phyloP scores from a whole-genome alignment of 2,797 vertebrate species.

The Brachymystax lenok region DNA sequence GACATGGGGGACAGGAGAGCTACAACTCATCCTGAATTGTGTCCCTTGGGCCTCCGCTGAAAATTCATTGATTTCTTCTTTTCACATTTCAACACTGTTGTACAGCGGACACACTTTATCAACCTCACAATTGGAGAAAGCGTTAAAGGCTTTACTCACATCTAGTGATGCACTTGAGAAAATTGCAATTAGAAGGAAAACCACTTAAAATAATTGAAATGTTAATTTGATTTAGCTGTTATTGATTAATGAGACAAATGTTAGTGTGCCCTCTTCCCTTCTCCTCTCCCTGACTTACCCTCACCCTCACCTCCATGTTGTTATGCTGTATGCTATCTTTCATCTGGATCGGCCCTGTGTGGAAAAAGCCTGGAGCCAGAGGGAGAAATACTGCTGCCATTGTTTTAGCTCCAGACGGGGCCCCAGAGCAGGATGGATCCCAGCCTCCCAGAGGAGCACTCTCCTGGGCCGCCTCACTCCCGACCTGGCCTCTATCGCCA shows the following conservation, averaged over 20 bases:
- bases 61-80: conserved; percentile 51
- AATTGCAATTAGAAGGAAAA: background rate
- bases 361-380: conserved; percentile 48
- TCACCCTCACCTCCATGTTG: conserved; percentile 7
- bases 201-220: background rate
- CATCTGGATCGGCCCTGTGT: conserved; percentile 41
- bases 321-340: conserved; percentile 40
- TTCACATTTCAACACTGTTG: conserved; percentile 10
- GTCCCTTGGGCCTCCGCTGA: conserved; percentile 50
- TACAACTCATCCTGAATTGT: conserved; percentile 56
- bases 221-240: background rate
- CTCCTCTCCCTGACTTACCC: background rate
- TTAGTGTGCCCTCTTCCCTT: conserved; percentile 21
- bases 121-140: background rate
- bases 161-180: background rate
- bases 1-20: conserved; percentile 42
- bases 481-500: conserved; percentile 50
- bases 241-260: conserved; percentile 23
- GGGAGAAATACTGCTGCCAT: conserved; percentile 61
- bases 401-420: conserved; percentile 62
- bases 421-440: conserved; percentile 64
- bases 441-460: conserved; percentile 66
- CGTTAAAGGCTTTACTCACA: background rate
- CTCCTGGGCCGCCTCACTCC: conserved; percentile 43
- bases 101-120: conserved; percentile 2